Base-by-base conservation (phyloP, 2,797 vertebrate species). In the Molossus molossus region DNA sequence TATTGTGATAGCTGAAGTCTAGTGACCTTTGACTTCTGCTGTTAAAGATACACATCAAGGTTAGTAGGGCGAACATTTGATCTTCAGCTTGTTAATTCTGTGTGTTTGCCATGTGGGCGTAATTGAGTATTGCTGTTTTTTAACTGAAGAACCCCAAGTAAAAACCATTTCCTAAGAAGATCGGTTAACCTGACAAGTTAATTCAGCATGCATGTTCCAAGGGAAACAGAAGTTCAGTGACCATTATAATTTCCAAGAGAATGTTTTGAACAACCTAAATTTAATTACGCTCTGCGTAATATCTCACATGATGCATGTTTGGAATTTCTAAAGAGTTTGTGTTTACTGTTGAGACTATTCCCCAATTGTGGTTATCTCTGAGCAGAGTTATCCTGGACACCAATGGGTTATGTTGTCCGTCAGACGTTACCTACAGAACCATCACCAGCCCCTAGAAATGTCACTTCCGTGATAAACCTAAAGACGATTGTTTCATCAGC, bases 321-420 rank as follows among this genome's bases (percentile, higher is more conserved):
- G 91, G 80, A 79, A 48, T 94, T 90, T 77, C 87, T 60, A 33
- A 67, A 69, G 11, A 33, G 48, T 79, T 93, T 72, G 40, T 76
- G 0, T 77, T 89, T 95, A 87, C 88, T 76, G 50, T 94, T 95
- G 90, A 86, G 8, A 33, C 90, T 50, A 93, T 97, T 97, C 29
- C 93, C 29, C 87, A 86, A 76, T 94, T 73, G 5, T 45, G 77
- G 77, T 98, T 97, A 86, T 98, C 94, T 81, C 93, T 80, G 75
- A 95, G 0, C n/a, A 33, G 93, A 95, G 72, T 97, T 98, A 96
- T 87, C 95, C 95, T 97, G 95, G 96, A 95, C 95, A n/a, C 93
- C 96, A 95, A 96, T 97, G 97, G 97, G 96, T 96, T 97, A 96
- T 91, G 97, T 97, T 96, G 90, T 97, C 95, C 97, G 98, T 86